A percentile compares a stretch with the other conserved stretches of the same genome.
Evolutionary conservation across 92 coral and sea anemone genomes (phyloP).

Genomic region (Heteractis magnifica): DNA sequence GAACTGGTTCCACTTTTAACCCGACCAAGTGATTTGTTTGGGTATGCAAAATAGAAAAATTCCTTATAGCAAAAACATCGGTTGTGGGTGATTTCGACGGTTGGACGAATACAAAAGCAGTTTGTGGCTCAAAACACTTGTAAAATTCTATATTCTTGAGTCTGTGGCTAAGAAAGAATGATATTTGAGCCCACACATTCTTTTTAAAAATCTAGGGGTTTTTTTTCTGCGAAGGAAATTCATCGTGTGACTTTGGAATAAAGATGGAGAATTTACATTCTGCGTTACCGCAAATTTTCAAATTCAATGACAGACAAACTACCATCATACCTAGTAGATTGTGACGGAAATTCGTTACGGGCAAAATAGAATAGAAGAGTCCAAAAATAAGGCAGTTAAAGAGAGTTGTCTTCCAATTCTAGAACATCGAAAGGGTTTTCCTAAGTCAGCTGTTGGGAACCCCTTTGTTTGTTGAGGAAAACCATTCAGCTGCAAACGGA

Average conservation of each 20-base stretch:
- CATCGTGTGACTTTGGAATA: constrained; percentile 70
- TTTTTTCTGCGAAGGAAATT: constrained; percentile 6
- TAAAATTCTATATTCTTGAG: not conserved
- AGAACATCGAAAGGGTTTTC: constrained; percentile 36
- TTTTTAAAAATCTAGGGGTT: not conserved
- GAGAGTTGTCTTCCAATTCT: constrained; percentile 5
- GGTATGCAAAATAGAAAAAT: constrained; percentile 30
- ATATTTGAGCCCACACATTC: not conserved
- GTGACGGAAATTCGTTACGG: not conserved
- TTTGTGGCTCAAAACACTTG: constrained; percentile 2
- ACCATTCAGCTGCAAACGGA: constrained; percentile 86
- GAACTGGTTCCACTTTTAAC: not conserved
- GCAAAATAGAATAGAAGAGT: not conserved
- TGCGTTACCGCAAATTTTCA: constrained; percentile 17
- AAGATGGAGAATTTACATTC: not conserved
- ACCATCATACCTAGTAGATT: not conserved
- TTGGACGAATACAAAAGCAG: constrained; percentile 8
- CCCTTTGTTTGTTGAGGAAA: constrained; percentile 87
- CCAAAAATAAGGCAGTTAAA: not conserved
- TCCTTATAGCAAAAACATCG: constrained; percentile 14
- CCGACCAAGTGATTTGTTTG: constrained; percentile 8
- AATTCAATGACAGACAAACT: constrained; percentile 3
- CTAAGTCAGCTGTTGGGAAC: constrained; percentile 87
- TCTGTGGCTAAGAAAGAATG: not conserved
- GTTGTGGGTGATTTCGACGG: constrained; percentile 2